A percentile compares a stretch with the other conserved stretches of the same genome.
phyloP scores from a whole-genome alignment of 2,113 vertebrate genomes.

The Siniperca chuatsi region DNA sequence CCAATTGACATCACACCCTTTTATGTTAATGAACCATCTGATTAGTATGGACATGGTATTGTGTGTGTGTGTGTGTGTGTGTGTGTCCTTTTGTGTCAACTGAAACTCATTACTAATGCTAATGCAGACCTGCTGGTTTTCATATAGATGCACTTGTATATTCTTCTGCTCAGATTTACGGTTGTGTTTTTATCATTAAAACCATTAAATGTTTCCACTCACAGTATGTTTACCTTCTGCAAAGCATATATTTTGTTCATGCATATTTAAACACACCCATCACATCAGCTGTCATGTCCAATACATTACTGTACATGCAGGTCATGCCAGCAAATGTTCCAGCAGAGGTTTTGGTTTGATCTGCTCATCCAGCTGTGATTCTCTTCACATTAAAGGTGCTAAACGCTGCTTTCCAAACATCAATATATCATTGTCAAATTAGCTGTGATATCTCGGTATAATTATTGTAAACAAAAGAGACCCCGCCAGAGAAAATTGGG shows the following conservation, averaged over 20 bases:
- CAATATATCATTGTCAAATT: conserved; percentile 44
- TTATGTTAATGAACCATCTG: conserved; percentile 72
- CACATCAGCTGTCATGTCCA: neutral
- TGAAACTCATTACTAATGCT: neutral
- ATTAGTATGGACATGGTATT: conserved; percentile 43
- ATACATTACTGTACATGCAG: neutral
- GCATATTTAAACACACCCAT: neutral
- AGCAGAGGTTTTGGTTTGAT: neutral
- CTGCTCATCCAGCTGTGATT: neutral
- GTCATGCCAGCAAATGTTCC: neutral
- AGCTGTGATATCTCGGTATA: neutral
- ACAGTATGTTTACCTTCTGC: neutral
- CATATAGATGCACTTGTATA: neutral
- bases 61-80: conserved; percentile 2
- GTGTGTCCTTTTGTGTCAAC: conserved; percentile 13
- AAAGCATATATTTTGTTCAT: neutral
- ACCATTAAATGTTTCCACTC: neutral
- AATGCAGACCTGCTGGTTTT: conserved; percentile 29
- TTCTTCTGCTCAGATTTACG: neutral
- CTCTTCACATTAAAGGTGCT: neutral
- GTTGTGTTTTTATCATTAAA: neutral
- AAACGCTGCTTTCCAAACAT: neutral
- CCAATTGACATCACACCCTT: conserved; percentile 59
- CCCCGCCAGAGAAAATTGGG: conserved; percentile 21
- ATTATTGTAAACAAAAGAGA: conserved; percentile 46